Conservation (phyloP, 2,113 vertebrate genomes). For the Tiliqua scincoides region DNA sequence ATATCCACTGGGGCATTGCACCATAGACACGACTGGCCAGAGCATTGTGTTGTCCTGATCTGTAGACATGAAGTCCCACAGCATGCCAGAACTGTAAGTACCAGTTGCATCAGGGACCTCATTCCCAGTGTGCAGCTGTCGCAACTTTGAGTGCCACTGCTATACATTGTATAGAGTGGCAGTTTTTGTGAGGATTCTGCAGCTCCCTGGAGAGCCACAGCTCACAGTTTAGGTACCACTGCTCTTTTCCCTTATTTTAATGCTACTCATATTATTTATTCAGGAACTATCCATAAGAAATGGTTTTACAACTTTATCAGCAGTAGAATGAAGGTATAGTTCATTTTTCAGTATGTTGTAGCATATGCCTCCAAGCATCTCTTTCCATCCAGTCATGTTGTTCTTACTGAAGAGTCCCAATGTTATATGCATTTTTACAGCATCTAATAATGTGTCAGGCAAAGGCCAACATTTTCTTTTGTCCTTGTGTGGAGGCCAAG, state of each 20-base stretch:
- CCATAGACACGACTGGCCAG: no score
- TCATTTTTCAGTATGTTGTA: constrained; percentile 17
- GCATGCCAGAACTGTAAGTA: no score
- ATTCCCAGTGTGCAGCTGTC: no score
- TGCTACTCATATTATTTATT: not conserved
- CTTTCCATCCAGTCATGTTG: not conserved
- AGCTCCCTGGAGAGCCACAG: no score
- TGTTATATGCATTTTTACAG: constrained; percentile 18
- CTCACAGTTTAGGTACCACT: no score
- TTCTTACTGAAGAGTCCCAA: not conserved
- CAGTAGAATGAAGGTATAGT: not conserved
- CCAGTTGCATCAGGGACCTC: no score
- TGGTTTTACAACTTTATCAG: not conserved
- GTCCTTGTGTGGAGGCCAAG: not conserved
- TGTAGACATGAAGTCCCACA: no score
- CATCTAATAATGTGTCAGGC: constrained; percentile 6
- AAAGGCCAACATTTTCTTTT: constrained; percentile 6
- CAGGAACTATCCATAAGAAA: constrained; percentile 12
- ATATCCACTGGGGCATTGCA: no score
- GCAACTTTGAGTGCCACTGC: no score
- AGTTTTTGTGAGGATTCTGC: no score
- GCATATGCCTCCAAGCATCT: not conserved
- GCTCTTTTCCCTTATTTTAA: not conserved
- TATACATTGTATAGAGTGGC: no score
- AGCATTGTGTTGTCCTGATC: no score